Conservation (phyloP, 1,140 invertebrate genomes). For the Cyclargus thomasi region DNA sequence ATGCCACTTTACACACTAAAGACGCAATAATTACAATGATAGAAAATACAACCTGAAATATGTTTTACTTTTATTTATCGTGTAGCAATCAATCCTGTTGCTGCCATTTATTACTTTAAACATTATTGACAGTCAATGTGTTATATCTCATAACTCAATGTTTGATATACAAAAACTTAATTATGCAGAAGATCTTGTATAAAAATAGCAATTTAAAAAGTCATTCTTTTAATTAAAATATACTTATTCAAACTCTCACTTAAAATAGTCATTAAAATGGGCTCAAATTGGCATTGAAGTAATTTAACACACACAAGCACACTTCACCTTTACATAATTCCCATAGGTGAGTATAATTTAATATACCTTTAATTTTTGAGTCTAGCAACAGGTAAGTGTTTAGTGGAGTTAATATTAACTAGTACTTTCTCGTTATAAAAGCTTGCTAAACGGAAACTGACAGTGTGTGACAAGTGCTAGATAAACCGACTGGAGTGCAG, state of each 20-base stretch:
- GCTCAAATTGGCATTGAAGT: background rate
- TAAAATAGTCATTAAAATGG: background rate
- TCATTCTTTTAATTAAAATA: no score
- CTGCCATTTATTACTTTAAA: background rate
- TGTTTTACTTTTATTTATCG: no score
- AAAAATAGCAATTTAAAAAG: no score
- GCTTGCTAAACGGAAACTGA: constrained; percentile 69
- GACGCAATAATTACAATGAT: no score
- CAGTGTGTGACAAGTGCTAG: constrained; percentile 54
- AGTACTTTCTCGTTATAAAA: constrained; percentile 56
- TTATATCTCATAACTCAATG: no score
- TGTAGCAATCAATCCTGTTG: background rate
- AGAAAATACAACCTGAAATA: no score
- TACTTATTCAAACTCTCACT: no score
- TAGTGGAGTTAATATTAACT: constrained; percentile 33
- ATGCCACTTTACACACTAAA: no score
- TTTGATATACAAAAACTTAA: no score
- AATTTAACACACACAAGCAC: constrained; percentile 14
- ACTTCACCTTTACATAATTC: constrained; percentile 15
- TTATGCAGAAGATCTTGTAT: no score
- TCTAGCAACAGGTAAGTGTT: constrained; percentile 42
- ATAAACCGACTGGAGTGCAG: constrained; percentile 49
- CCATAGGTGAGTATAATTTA: constrained; percentile 47
- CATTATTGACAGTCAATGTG: no score
- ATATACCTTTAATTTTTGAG: constrained; percentile 17